Evolutionary conservation across 2,113 vertebrate species (phyloP).

Genomic region (Ptilorrhoa leucosticta): DNA sequence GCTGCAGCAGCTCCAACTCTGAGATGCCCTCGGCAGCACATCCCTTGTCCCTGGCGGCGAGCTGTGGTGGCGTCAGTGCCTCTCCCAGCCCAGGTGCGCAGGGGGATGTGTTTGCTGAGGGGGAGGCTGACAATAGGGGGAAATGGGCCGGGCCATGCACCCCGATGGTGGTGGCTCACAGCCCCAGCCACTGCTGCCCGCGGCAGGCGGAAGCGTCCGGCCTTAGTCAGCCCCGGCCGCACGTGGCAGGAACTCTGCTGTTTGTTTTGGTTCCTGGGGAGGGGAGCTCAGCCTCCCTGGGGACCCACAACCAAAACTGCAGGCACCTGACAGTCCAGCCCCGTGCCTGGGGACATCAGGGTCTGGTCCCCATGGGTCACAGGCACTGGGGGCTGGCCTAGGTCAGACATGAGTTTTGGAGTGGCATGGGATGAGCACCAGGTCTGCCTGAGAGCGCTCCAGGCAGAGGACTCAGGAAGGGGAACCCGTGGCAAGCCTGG

Average conservation of each 20-base stretch:
- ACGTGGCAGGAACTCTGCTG: conserved; percentile 61
- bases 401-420: accelerated
- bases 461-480: background rate
- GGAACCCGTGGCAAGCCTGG: background rate
- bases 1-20: accelerated
- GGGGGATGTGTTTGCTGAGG: conserved; percentile 30
- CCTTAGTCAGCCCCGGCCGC: conserved; percentile 71
- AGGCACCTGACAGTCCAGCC: background rate
- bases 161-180: background rate
- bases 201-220: conserved; percentile 50
- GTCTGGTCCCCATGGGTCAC: background rate
- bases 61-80: background rate
- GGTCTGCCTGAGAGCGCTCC: background rate
- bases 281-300: background rate
- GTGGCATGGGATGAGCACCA: accelerated
- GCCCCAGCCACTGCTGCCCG: background rate
- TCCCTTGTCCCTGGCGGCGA: background rate
- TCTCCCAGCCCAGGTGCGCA: conserved; percentile 61
- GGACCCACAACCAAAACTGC: background rate
- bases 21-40: background rate
- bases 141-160: conserved; percentile 51
- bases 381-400: accelerated
- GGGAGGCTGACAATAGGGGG: conserved; percentile 72
- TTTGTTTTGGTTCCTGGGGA: conserved; percentile 48
- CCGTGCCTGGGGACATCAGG: background rate